Percentiles rank a stretch among this genome's conserved stretches.
Conservation (phyloP, 2,888 invertebrate species). For the Diarsia rubi region DNA sequence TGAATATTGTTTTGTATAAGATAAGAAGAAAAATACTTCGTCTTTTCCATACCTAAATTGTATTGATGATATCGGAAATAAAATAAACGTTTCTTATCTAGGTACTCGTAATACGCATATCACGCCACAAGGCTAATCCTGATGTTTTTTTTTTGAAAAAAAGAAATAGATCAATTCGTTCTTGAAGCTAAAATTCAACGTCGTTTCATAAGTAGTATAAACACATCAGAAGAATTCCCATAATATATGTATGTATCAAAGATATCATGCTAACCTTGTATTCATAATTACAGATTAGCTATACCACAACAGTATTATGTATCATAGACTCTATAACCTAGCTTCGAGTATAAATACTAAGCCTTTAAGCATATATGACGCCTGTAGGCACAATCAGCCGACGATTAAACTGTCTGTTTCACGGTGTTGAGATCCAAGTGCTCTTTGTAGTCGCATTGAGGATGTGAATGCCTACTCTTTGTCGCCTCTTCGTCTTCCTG, state of each 20-base stretch:
- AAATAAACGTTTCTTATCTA: background rate
- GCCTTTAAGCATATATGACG: conserved; percentile 5
- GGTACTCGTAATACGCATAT: background rate
- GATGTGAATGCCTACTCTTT: conserved; percentile 31
- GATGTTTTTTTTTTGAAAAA: background rate
- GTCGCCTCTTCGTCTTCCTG: conserved; percentile 29
- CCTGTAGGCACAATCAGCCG: conserved; percentile 56
- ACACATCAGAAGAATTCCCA: background rate
- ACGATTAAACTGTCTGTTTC: conserved; percentile 68
- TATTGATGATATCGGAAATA: conserved; percentile 4
- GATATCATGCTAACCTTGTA: conserved; percentile 11
- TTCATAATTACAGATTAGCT: conserved; percentile 14
- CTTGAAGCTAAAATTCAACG: background rate
- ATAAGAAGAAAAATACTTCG: background rate
- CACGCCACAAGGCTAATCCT: too few relatives aligned
- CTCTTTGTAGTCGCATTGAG: conserved; percentile 46
- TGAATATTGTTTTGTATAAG: background rate
- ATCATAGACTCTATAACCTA: conserved; percentile 5
- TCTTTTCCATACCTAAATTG: background rate
- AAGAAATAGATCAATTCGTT: background rate
- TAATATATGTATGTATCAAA: background rate
- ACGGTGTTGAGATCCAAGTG: conserved; percentile 60
- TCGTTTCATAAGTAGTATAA: background rate
- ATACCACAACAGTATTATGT: conserved; percentile 7
- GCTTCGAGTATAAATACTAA: conserved; percentile 12